These are phyloP conservation scores for Phainopepla nitens DNA, from an alignment of 2,113 vertebrate genomes.

Conservation along the genomic window DNA sequence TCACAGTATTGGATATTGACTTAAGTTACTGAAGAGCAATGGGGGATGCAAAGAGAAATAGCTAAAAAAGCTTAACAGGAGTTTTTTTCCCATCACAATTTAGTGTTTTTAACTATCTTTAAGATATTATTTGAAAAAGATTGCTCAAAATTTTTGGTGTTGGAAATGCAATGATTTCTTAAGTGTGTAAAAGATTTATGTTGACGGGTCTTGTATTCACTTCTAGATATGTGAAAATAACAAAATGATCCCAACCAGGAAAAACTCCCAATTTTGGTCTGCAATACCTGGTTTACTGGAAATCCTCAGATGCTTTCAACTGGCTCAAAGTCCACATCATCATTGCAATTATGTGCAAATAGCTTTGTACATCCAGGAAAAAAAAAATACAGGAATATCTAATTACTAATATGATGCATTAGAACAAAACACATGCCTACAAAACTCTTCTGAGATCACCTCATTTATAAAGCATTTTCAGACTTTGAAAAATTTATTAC, in stretches of 20 bases:
- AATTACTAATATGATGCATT: neutral
- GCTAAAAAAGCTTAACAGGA: neutral
- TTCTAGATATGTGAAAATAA: neutral
- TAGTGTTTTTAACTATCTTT: neutral
- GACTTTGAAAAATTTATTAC: neutral
- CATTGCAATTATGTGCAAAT: neutral
- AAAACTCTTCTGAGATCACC: neutral
- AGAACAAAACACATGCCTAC: neutral
- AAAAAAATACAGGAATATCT: neutral
- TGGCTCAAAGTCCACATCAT: neutral
- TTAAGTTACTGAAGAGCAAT: neutral
- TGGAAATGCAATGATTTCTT: neutral
- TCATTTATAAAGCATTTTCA: neutral
- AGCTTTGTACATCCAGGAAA: neutral
- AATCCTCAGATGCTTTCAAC: neutral
- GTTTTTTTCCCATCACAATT: neutral
- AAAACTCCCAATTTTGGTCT: neutral
- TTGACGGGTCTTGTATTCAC: neutral
- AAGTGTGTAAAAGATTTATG: accelerated
- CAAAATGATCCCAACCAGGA: neutral
- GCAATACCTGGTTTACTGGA: neutral
- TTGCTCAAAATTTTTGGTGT: neutral
- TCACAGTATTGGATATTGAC: neutral
- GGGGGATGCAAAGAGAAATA: neutral
- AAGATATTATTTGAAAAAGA: neutral